These are phyloP conservation scores for Gonatopus flavifemur DNA, from an alignment of 1,140 invertebrate species.

Conservation along the genomic window DNA sequence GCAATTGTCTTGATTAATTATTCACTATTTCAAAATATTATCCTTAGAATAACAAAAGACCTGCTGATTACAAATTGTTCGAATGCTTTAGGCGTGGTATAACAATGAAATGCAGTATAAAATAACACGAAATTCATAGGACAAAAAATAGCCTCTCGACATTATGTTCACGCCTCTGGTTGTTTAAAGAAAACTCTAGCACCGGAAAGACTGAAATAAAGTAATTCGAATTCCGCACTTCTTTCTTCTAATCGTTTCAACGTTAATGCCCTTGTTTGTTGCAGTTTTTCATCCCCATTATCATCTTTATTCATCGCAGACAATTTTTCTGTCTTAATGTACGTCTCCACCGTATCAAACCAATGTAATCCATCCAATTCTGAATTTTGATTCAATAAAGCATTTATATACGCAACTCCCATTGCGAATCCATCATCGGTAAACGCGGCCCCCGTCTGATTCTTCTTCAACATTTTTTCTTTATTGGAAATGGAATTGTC, in stretches of 20 bases:
- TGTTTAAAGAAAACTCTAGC: slow-evolving; percentile 90
- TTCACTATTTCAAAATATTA: too few species aligned
- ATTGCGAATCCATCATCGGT: slow-evolving; percentile 98
- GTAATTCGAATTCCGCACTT: slow-evolving; percentile 85
- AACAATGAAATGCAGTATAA: too few species aligned
- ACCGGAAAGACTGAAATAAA: slow-evolving; percentile 91
- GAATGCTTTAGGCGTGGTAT: too few species aligned
- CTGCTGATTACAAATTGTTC: too few species aligned
- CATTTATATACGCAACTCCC: slow-evolving; percentile 78
- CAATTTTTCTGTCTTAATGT: slow-evolving; percentile 62
- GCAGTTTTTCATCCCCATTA: slow-evolving; percentile 78
- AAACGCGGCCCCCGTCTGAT: slow-evolving; percentile 83
- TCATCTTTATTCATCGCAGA: slow-evolving; percentile 47
- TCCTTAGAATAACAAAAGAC: too few species aligned
- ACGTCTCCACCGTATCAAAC: slow-evolving; percentile 86
- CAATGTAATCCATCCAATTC: slow-evolving; percentile 95
- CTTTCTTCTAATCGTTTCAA: slow-evolving; percentile 81
- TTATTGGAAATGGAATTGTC: slow-evolving; percentile 91
- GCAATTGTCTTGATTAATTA: too few species aligned
- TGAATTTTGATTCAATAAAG: slow-evolving; percentile 69
- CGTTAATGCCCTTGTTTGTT: slow-evolving; percentile 91
- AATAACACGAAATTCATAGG: too few species aligned
- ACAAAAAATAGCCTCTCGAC: too few species aligned
- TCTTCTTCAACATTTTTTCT: slow-evolving; percentile 89
- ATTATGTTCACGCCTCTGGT: slow-evolving; percentile 42